Conservation (phyloP, 2,797 vertebrate genomes). For the Anabas testudineus region DNA sequence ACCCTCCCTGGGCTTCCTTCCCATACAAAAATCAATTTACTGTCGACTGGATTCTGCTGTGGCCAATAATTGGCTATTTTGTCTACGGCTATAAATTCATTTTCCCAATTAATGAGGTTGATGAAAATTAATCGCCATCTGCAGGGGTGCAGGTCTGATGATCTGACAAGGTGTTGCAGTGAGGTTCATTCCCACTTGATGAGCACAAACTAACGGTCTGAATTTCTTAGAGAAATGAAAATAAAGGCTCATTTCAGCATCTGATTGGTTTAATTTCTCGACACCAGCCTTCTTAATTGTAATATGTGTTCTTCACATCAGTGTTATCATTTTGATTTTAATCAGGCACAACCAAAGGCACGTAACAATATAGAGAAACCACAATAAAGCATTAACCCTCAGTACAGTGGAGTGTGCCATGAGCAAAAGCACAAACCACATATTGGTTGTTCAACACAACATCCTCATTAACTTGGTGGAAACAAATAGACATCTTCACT, state of each 20-base stretch:
- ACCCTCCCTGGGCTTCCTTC: conserved; percentile 46
- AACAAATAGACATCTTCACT: conserved; percentile 62
- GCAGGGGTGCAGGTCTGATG: conserved; percentile 51
- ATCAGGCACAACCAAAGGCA: conserved; percentile 38
- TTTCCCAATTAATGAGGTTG: conserved; percentile 83
- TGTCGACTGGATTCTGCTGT: conserved; percentile 74
- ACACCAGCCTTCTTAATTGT: conserved; percentile 32
- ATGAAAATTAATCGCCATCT: conserved; percentile 77
- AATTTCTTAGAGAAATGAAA: neutral
- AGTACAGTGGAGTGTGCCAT: conserved; percentile 14
- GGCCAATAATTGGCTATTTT: conserved; percentile 84
- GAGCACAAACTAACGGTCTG: neutral
- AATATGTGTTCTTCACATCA: conserved; percentile 41
- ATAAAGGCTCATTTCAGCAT: neutral
- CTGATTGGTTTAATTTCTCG: conserved; percentile 47
- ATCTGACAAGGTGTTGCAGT: conserved; percentile 60
- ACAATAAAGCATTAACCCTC: conserved; percentile 31
- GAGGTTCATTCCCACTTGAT: conserved; percentile 39
- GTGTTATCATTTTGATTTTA: conserved; percentile 45
- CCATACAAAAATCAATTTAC: conserved; percentile 82
- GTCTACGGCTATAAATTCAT: conserved; percentile 80
- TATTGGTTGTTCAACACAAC: conserved; percentile 47
- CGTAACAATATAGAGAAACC: conserved; percentile 44
- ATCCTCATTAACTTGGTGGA: conserved; percentile 66
- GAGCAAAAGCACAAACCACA: conserved; percentile 43